Conservation (phyloP, 2,797 vertebrate genomes). For the Megalops cyprinoides region DNA sequence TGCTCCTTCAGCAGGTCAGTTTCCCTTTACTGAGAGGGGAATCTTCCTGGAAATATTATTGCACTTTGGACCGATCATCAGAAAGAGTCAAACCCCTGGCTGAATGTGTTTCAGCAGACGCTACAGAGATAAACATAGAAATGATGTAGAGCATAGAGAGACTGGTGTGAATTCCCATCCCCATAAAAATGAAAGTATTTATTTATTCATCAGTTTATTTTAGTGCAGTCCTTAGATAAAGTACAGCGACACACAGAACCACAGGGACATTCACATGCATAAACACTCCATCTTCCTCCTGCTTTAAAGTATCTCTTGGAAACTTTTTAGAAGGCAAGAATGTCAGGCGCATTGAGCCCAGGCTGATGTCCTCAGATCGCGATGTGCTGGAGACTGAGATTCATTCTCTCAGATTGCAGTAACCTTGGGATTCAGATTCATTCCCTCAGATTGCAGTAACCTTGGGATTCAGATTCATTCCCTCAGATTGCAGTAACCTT, state of each 20-base stretch:
- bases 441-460: too few species aligned
- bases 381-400: not conserved
- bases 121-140: too few species aligned
- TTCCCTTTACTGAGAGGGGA: not conserved
- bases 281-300: conserved; percentile 6
- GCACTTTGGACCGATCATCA: not conserved
- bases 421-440: too few species aligned
- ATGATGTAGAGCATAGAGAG: too few species aligned
- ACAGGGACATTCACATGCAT: conserved; percentile 9
- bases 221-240: conserved; percentile 22
- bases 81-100: too few species aligned
- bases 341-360: not conserved
- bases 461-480: too few species aligned
- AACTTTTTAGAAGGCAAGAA: not conserved
- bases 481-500: too few species aligned
- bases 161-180: not conserved
- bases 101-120: too few species aligned
- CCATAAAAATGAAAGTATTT: conserved; percentile 28
- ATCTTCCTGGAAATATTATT: not conserved
- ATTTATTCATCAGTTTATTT: conserved; percentile 38
- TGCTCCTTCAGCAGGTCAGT: too few species aligned
- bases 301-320: not conserved
- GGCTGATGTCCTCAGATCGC: not conserved
- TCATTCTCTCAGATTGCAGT: too few species aligned
- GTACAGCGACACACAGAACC: conserved; percentile 2